Base-by-base conservation (phyloP, 2,888 invertebrate species). In the Sesia bembeciformis region DNA sequence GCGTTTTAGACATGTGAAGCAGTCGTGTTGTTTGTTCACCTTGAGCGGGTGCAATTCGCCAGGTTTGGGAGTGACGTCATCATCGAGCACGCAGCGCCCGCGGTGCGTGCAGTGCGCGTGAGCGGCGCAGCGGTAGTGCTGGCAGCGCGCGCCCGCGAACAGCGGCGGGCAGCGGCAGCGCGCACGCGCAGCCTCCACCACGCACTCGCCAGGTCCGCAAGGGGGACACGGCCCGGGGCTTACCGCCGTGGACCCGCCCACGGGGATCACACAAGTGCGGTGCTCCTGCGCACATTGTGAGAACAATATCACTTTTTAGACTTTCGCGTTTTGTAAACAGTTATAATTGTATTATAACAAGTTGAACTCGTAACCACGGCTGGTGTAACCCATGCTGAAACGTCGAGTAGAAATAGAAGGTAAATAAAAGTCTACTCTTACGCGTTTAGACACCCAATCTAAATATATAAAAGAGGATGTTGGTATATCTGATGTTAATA, bases 51-150 rank as follows among this genome's bases (percentile, higher is more conserved):
- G 93, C 91, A 63, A 90, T 74, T 41, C 91, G 66, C 1, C 85
- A 81, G 63, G 92, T 92, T 42, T 76, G 72, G 54, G 50, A 53
- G 43, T 52, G 53, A 54, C 49, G 56, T 2, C 6, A 6, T 3
- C 0, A 59, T 65, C 72, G 39, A 68, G 60, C 58, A 56, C 51
- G 63, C 76, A 75, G 56, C 60, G 62, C 7, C 69, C 76, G 56
- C 65, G 65, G 51, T 92, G 91, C 70, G 93, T 84, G 68, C 95
- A 95, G 71, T 91, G 90, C 56, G 91, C 91, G 72, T 91, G 90
- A 57, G 91, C 91, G 3, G 93, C 92, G 71, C 95, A 95, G 55
- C 92, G 90, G 75, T 92, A 93, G 66, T 91, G 90, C 72, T 93
- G 92, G 81, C 95, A 95, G 52, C 89, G 77, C 43, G 89, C 80